Evolutionary conservation across 2,113 vertebrate genomes (phyloP).

Genomic region (Microtus richardsoni): DNA sequence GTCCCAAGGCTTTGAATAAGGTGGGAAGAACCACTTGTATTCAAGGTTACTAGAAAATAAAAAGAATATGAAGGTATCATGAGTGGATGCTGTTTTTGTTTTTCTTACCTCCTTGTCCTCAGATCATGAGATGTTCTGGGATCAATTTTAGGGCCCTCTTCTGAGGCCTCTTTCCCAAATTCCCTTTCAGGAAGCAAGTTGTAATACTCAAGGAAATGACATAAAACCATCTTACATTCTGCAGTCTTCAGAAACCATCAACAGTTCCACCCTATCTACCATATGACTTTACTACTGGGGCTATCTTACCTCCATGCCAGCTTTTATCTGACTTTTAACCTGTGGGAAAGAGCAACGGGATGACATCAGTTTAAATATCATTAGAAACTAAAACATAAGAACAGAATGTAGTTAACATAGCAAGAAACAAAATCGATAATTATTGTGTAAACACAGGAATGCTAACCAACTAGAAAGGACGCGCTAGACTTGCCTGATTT

Average conservation of each 20-base stretch:
- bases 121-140: background rate
- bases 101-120: background rate
- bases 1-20: background rate
- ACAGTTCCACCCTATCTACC: too few species aligned
- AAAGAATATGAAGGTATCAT: background rate
- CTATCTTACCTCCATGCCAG: background rate
- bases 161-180: background rate
- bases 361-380: background rate
- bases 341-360: background rate
- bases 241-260: background rate
- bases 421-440: background rate
- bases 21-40: background rate
- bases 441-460: background rate
- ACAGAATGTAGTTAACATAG: background rate
- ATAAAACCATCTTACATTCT: background rate
- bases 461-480: background rate
- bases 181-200: conserved; percentile 13
- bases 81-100: background rate
- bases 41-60: background rate
- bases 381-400: background rate
- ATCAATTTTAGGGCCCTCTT: background rate
- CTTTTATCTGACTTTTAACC: background rate
- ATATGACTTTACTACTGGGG: background rate
- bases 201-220: conserved; percentile 35
- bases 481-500: background rate